phyloP scores from a whole-genome alignment of 2,113 vertebrate genomes.

The Aplodontia rufa region DNA sequence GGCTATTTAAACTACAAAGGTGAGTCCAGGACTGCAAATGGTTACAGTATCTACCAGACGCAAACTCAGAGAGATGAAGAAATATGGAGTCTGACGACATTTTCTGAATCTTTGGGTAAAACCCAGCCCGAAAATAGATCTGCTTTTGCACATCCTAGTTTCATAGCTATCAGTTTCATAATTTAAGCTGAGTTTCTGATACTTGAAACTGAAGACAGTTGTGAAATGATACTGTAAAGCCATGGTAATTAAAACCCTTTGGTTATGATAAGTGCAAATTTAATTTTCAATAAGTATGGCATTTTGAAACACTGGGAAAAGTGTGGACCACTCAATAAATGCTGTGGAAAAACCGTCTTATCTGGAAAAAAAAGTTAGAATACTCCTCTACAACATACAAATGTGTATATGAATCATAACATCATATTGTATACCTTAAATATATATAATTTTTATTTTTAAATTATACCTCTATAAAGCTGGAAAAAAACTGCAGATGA shows the following conservation, averaged over 20 bases:
- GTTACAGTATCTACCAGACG: not conserved
- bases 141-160: constrained; percentile 32
- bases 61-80: not conserved
- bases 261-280: not conserved
- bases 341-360: constrained; percentile 1
- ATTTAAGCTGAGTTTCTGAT: constrained; percentile 33
- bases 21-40: not conserved
- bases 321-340: not conserved
- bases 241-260: constrained; percentile 40
- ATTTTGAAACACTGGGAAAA: constrained; percentile 14
- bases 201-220: constrained; percentile 27
- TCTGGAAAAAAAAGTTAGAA: not conserved
- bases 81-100: not conserved
- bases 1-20: not conserved
- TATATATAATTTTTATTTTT: not conserved
- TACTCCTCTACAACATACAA: not conserved
- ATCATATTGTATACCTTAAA: not conserved
- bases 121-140: not conserved
- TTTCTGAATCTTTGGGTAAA: not conserved
- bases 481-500: not conserved
- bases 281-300: constrained; percentile 28
- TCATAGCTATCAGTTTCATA: constrained; percentile 12
- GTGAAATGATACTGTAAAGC: constrained; percentile 3
- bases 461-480: not conserved
- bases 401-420: not conserved